Evolutionary conservation across 2,797 vertebrate species (phyloP).

Genomic region (Fundulus diaphanus): DNA sequence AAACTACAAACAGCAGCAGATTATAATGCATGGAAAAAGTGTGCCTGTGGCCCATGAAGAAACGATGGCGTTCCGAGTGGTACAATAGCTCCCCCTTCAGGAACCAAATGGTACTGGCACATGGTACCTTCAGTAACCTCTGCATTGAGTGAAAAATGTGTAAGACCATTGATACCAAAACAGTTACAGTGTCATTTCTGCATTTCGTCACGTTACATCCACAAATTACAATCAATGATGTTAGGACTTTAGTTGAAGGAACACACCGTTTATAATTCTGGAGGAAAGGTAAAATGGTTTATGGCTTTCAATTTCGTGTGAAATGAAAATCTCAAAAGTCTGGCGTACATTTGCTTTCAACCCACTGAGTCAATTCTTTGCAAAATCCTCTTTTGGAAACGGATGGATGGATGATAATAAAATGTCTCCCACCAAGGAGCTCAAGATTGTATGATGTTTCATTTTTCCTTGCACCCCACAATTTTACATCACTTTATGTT

Average conservation of each 20-base stretch:
- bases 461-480: too few relatives aligned
- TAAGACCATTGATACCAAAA: not conserved
- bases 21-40: not conserved
- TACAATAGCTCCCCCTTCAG: constrained; percentile 79
- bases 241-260: not conserved
- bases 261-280: not conserved
- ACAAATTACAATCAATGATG: not conserved
- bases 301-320: fast-evolving
- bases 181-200: not conserved
- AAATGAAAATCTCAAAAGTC: not conserved
- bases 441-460: too few relatives aligned
- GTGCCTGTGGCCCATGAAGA: not conserved
- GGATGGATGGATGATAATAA: too few relatives aligned
- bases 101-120: constrained; percentile 48
- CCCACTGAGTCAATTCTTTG: not conserved
- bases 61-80: constrained; percentile 27
- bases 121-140: constrained; percentile 6
- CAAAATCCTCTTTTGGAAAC: not conserved
- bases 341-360: not conserved
- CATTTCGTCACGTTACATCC: not conserved
- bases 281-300: not conserved
- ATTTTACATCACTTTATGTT: too few relatives aligned
- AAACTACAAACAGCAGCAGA: not conserved
- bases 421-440: too few relatives aligned
- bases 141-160: not conserved